Evolutionary conservation across 2,888 invertebrate species (phyloP), one percentile per base, ranked within the genome.

Genomic region (Meganola albula): DNA sequence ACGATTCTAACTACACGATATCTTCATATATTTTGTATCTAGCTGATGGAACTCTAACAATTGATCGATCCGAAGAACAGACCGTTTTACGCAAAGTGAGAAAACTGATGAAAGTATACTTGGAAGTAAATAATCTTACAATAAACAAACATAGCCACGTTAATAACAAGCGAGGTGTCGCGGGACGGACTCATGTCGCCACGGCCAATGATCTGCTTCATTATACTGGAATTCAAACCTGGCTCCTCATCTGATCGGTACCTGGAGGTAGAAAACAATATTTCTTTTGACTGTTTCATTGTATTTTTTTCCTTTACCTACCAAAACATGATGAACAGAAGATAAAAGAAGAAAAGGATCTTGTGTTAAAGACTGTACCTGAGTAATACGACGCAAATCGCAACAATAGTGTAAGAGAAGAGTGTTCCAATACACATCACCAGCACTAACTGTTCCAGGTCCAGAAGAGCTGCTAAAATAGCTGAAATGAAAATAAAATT

Each of bases 391-490:
- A 97, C 92, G 52, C 93, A 92, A 4, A 91, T 89, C 1, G 96
- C 94, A 2, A 97, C 96, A 34, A 95, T 91, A 0, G 95, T 93
- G 68, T 96, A 97, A 0, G 95, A 93, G 42, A 93, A 73, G 1
- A 96, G 78, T 0, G 95, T 94, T 4, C 94, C 94, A 39, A 97
- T 92, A 6, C 95, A 94, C 89, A 97, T 91, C 88, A 96, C 93
- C 59, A 92, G 90, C 1, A 97, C 91, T 22, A 97, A 74, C 48
- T 94, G 92, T 2, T 90, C 87, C 31, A 97, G 80, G 49, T 95
- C 93, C 57, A 97, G 89, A 25, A 94, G 63, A 1, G 93, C 91
- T 0, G 95, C 92, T 55, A 96, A 80, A 2, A 92, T 53, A 9
- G 92, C 94, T 91, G 65, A 7, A 78, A 80, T 10, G n/a, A n/a